phyloP scores from a whole-genome alignment of 2,888 invertebrate species.

The Tanypteryx hageni region DNA sequence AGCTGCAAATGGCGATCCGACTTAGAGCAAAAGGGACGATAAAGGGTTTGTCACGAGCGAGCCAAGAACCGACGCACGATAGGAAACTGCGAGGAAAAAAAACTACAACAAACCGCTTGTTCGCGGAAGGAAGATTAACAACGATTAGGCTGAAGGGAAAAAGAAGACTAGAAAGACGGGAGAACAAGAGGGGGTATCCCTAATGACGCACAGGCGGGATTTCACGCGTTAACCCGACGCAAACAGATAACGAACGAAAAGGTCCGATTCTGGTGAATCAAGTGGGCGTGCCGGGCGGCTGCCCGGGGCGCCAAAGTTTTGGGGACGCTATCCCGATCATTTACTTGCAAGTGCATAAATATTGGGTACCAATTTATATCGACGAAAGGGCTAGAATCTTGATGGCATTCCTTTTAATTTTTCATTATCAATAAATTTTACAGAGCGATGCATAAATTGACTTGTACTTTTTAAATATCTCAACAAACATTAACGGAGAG shows the following conservation, averaged over 20 bases:
- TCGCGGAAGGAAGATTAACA: too few relatives aligned
- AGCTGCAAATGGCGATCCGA: background rate
- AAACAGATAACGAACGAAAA: background rate
- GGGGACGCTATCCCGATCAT: too few relatives aligned
- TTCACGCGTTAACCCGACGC: background rate
- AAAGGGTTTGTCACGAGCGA: background rate
- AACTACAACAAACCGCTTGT: background rate
- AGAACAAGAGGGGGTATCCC: background rate
- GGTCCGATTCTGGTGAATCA: background rate
- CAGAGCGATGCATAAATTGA: too few relatives aligned
- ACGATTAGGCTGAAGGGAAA: too few relatives aligned
- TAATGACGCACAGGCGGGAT: background rate
- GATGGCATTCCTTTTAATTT: conserved; percentile 12
- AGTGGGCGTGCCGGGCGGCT: background rate
- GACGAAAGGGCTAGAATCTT: too few relatives aligned
- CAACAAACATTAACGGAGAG: too few relatives aligned
- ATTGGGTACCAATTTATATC: too few relatives aligned
- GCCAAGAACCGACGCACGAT: background rate
- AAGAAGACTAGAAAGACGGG: background rate
- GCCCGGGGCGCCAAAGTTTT: too few relatives aligned
- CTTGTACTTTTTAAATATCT: too few relatives aligned
- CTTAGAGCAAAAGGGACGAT: background rate
- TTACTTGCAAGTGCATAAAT: too few relatives aligned
- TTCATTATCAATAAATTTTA: too few relatives aligned
- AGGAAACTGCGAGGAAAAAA: background rate